Base-by-base conservation (phyloP, 2,113 vertebrate species). In the Gnathonemus longibarbis region DNA sequence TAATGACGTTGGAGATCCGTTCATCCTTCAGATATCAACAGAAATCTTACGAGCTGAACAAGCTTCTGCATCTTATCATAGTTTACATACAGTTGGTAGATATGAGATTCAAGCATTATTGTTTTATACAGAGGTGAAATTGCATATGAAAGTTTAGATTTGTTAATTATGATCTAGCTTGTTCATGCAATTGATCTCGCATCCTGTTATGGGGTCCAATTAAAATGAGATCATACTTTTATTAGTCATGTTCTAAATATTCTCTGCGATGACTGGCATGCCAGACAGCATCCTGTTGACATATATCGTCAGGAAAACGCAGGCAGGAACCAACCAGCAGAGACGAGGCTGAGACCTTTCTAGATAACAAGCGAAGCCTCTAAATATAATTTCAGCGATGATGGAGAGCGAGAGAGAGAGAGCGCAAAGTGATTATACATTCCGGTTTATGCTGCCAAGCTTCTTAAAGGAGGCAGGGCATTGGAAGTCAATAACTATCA, bases 271-370 rank as follows among this genome's bases (percentile, higher is more conserved):
- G 19, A 46, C 66, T 83, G 86, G 90, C 35, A 3, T 84, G 53
- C 21, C 80, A 70, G 87, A 46, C 91, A 91, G 92, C 93, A 91
- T 92, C 90, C 88, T 89, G 90, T 91, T 93, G 88, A 74, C 89
- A 70, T 90, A 83, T 35, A 62, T 70, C n/a, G 46, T 88, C 48
- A 83, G 7, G 50, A 88, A 21, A 35, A 58, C 39, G 1, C 58
- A 49, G 24, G 49, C 48, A 50, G 19, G n/a, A 80, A 80, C 46
- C 35, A 80, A 42, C 52, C 21, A 4, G 53, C 35, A 42, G 53
- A 62, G 35, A n/a, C 27, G 0, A 89, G 27, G 27, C 46, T 31
- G 66, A 56, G n/a, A 52, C 88, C 2, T 89, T 21, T 48, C 62
- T 27, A 53, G 24, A 35, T 87, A 87, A 56, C n/a, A 53, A 24